Evolutionary conservation across 2,797 vertebrate genomes (phyloP), one percentile per base, ranked within the genome.

Genomic region (Emys orbicularis): DNA sequence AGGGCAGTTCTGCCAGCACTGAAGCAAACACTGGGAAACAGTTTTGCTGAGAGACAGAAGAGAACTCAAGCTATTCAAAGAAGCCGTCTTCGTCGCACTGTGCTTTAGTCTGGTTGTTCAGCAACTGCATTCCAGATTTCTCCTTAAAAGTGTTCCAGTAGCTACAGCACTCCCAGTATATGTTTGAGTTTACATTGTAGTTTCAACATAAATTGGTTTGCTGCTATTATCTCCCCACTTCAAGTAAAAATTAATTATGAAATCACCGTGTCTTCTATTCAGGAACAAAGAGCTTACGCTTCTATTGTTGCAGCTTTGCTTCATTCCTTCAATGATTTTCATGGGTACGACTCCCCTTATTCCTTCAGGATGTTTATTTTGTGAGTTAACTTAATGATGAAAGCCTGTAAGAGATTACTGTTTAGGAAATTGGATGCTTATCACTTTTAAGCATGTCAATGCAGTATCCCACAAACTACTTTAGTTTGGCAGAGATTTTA

Each of bases 1-100:
- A 96, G 95, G 1, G 96, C 98, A 68, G 96, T 98, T 56, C 97
- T 99, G 49, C 99, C 99, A 1, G 98, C 98, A 1, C 98, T 99
- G 92, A 99, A 98, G 94, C 98, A 98, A 88, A 98, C 97, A 57
- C 90, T 98, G 68, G 98, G 94, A 86, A 98, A 96, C 83, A 98
- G 65, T 86, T 94, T 98, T 2, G 97, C 98, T 0, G 98, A 99
- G 53, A 96, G 98, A 94, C 98, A 99, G 95, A 98, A 97, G 92
- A 98, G 98, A 94, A 93, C 97, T 10, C 98, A 98, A 5, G 98
- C 98, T 6, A 79, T 98, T 65, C 98, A 99, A 96, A 98, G 96
- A 94, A 98, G 94, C 89, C 96, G 98, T 21, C 93, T 98, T 31
- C 98, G 98, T 94, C 98, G 97, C 90, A 97, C 97, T 0, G 94